Conservation (phyloP, 30 jellyfish, hydroid and myxozoan genomes). For the Hydra vulgaris region DNA sequence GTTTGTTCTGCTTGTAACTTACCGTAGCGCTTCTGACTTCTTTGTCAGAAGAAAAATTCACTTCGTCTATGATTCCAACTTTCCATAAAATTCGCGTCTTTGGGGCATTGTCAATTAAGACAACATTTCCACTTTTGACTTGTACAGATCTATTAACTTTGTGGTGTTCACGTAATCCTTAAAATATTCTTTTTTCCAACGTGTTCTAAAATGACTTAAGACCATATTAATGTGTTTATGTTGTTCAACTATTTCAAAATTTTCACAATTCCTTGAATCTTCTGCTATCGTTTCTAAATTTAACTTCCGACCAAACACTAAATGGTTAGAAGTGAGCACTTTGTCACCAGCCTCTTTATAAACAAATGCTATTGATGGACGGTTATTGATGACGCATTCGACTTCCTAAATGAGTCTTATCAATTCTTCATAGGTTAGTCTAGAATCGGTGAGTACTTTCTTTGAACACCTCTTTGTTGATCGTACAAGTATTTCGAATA, state of each 20-base stretch:
- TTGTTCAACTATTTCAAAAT: background rate
- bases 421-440: background rate
- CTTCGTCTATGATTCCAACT: background rate
- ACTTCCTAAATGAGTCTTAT: background rate
- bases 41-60: background rate
- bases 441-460: background rate
- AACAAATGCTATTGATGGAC: constrained; percentile 6
- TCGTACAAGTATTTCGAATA: constrained; percentile 2
- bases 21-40: background rate
- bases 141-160: background rate
- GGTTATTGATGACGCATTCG: constrained; percentile 1
- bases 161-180: background rate
- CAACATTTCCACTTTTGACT: background rate
- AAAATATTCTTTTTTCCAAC: background rate
- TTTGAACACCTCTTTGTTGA: constrained; percentile 28
- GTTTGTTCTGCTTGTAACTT: background rate
- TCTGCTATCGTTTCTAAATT: background rate
- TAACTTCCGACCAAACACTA: background rate
- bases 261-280: background rate
- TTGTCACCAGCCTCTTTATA: background rate
- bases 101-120: background rate
- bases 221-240: background rate
- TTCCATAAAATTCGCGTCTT: background rate
- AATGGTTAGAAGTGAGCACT: constrained; percentile 9
- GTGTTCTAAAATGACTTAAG: background rate